A percentile compares a stretch with the other conserved stretches of the same genome.
Evolutionary conservation across 53 echinoderm and acorn worm genomes (phyloP).

Genomic region (Zoroaster sp.): DNA sequence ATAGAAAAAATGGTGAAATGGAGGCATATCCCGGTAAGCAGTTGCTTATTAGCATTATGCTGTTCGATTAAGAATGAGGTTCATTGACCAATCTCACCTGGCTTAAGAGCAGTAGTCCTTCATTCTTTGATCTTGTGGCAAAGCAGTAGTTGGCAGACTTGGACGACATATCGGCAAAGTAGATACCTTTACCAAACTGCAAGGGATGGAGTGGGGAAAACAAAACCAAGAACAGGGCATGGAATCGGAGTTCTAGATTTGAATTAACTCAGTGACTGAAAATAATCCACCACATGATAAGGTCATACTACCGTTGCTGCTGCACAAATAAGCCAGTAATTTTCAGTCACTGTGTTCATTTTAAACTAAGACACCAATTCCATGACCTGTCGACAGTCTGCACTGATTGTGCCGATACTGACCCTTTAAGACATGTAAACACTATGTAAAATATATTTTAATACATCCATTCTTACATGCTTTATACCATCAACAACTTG

Average conservation of each 20-base stretch:
- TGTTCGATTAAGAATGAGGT: neutral
- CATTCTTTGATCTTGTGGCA: conserved; percentile 76
- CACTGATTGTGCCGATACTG: too few species aligned
- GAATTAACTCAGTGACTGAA: neutral
- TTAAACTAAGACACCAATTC: too few species aligned
- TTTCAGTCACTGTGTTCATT: too few species aligned
- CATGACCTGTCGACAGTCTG: too few species aligned
- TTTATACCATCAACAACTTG: too few species aligned
- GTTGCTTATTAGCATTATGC: neutral
- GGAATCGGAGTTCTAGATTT: neutral
- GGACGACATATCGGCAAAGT: conserved; percentile 99
- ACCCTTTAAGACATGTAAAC: too few species aligned
- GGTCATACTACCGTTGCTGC: too few species aligned
- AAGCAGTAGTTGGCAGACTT: conserved; percentile 98
- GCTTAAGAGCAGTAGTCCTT: conserved; percentile 72
- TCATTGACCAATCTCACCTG: conserved; percentile 60
- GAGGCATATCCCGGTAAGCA: too few species aligned
- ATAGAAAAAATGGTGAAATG: neutral
- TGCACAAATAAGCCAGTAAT: too few species aligned
- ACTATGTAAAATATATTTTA: too few species aligned
- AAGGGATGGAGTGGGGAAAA: neutral
- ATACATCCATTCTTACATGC: too few species aligned
- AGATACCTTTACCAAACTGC: conserved; percentile 98
- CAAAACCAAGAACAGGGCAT: neutral
- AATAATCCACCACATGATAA: too few species aligned